These are phyloP conservation scores for Taeniopygia guttata DNA, from an alignment of 2,797 vertebrate species.

Conservation along the genomic window DNA sequence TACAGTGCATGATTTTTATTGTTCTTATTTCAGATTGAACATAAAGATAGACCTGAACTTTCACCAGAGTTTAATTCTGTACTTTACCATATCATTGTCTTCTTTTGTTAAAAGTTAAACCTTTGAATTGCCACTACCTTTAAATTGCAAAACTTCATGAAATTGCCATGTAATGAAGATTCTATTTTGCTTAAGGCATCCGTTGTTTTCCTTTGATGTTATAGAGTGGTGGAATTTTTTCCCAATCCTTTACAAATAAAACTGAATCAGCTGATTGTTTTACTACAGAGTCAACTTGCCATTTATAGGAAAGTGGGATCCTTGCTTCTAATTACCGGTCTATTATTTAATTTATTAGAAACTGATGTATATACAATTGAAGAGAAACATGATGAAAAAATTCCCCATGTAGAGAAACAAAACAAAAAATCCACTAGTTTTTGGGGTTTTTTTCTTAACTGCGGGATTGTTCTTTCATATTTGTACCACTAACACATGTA, in stretches of 20 bases:
- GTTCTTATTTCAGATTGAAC: not conserved
- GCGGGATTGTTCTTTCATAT: not conserved
- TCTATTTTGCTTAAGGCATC: not conserved
- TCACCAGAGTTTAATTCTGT: not conserved
- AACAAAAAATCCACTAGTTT: not conserved
- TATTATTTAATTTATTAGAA: not conserved
- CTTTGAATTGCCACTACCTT: not conserved
- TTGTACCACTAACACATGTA: not conserved
- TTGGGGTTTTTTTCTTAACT: fast-evolving
- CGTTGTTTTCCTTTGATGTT: not conserved
- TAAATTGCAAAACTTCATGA: not conserved
- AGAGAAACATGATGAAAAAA: not conserved
- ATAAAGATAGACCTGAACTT: not conserved
- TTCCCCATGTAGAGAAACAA: not conserved
- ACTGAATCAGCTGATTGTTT: not conserved
- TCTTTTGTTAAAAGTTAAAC: not conserved
- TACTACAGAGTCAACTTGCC: not conserved
- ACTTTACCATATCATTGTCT: not conserved
- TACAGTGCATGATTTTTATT: not conserved
- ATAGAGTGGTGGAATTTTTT: not conserved
- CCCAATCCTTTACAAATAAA: not conserved
- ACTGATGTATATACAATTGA: not conserved
- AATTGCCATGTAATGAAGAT: not conserved
- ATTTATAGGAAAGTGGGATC: not conserved
- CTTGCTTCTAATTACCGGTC: not conserved